Conservation (phyloP, 2,113 vertebrate genomes). For the Trichechus manatus region DNA sequence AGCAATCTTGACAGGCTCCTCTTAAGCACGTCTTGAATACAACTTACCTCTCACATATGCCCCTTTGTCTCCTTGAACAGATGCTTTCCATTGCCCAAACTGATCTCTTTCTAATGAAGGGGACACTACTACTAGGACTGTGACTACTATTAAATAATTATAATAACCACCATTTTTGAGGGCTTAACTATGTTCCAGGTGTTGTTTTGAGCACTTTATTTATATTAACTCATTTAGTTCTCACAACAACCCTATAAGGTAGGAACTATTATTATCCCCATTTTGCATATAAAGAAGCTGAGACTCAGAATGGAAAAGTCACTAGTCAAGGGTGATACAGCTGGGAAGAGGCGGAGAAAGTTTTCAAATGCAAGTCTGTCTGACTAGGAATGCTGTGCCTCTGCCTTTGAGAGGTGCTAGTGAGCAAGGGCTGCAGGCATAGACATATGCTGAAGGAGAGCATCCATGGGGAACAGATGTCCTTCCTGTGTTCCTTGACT, state of each 20-base stretch:
- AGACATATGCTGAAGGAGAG: not conserved
- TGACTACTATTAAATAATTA: not conserved
- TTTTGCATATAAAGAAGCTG: no score
- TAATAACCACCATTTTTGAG: not conserved
- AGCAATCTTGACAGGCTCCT: not conserved
- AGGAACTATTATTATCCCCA: no score
- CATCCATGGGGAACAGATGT: accelerated
- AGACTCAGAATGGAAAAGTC: not conserved
- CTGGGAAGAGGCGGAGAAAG: not conserved
- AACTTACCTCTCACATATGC: slow-evolving; percentile 1
- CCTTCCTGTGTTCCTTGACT: slow-evolving; percentile 11
- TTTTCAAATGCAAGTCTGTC: not conserved
- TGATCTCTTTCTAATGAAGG: slow-evolving; percentile 32
- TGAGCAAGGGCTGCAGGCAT: not conserved
- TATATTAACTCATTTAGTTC: no score
- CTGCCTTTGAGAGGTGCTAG: not conserved
- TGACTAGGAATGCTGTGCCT: not conserved
- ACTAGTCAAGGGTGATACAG: not conserved
- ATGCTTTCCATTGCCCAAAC: not conserved
- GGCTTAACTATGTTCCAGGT: not conserved
- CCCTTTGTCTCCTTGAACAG: slow-evolving; percentile 35
- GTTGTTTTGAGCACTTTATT: not conserved
- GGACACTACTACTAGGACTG: not conserved
- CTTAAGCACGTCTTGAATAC: not conserved
- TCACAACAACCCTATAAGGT: no score